Evolutionary conservation across 2,797 vertebrate genomes (phyloP).

Genomic region (Discoglossus pictus): DNA sequence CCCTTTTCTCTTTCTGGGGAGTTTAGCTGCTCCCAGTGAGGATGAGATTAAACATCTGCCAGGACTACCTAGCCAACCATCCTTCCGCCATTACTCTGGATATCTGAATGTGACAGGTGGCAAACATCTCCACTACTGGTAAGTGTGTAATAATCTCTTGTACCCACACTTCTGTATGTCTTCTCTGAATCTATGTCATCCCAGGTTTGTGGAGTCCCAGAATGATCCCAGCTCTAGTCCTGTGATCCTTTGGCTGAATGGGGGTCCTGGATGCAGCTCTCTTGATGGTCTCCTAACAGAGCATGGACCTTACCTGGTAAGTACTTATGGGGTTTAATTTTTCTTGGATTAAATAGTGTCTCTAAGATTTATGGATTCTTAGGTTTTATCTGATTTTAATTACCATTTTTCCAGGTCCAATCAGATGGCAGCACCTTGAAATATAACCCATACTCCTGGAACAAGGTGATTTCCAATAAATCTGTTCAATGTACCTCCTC

Average conservation of each 20-base stretch:
- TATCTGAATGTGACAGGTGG: conserved; percentile 76
- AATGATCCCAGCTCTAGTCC: conserved; percentile 30
- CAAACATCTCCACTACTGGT: conserved; percentile 92
- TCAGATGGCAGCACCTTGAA: conserved; percentile 41
- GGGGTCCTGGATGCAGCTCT: conserved; percentile 46
- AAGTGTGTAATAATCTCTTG: no score
- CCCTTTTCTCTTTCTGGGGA: conserved; percentile 38
- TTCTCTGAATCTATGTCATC: no score
- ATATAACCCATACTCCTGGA: conserved; percentile 51
- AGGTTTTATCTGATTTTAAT: no score
- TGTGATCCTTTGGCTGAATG: conserved; percentile 49
- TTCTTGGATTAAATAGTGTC: not conserved
- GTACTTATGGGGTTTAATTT: no score
- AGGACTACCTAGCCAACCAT: conserved; percentile 84
- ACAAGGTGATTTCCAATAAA: conserved; percentile 12
- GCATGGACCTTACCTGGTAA: conserved; percentile 47
- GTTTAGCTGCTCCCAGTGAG: conserved; percentile 65
- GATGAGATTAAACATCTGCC: conserved; percentile 83
- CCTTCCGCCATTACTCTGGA: conserved; percentile 88
- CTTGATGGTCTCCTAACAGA: conserved; percentile 51
- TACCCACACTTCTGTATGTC: no score
- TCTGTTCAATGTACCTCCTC: no score
- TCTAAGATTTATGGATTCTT: not conserved
- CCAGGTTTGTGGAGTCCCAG: conserved; percentile 51
- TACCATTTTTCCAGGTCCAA: conserved; percentile 3